Evolutionary conservation across 2,888 invertebrate species (phyloP).

Genomic region (Azorinus chamasolen): DNA sequence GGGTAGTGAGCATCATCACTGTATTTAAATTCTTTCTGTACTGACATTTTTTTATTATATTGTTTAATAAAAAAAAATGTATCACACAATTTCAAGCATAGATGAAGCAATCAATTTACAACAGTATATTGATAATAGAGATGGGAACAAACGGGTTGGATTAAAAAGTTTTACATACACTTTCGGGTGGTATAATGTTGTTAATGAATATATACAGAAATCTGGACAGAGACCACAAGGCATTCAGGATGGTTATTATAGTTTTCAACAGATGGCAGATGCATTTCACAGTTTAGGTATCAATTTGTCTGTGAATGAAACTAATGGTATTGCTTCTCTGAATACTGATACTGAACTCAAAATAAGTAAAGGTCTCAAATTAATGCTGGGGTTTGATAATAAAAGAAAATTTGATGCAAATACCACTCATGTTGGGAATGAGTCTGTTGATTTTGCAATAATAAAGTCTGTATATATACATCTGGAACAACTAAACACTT

Average conservation of each 20-base stretch:
- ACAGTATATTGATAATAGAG: constrained; percentile 47
- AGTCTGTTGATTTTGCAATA: constrained; percentile 38
- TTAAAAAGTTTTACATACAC: constrained; percentile 40
- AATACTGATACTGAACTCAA: constrained; percentile 1
- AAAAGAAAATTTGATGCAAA: constrained; percentile 29
- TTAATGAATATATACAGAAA: constrained; percentile 25
- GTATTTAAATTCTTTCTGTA: constrained; percentile 23
- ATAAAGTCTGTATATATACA: constrained; percentile 41
- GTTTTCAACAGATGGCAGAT: constrained; percentile 8
- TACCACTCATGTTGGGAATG: constrained; percentile 30
- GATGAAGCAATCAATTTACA: constrained; percentile 37
- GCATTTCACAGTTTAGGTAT: constrained; percentile 18
- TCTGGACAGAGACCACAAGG: constrained; percentile 16
- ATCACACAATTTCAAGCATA: constrained; percentile 19
- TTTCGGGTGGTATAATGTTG: constrained; percentile 47
- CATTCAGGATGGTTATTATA: constrained; percentile 32
- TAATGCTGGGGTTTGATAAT: constrained; percentile 29
- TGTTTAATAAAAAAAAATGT: constrained; percentile 24
- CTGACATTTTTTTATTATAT: constrained; percentile 20
- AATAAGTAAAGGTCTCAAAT: constrained; percentile 6
- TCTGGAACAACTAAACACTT: constrained; percentile 40
- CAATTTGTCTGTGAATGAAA: constrained; percentile 41
- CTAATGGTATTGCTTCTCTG: constrained; percentile 18
- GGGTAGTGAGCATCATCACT: constrained; percentile 13
- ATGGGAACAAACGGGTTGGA: constrained; percentile 34